These are phyloP conservation scores for Phrynosoma blainvillii DNA, from an alignment of 2,113 vertebrate species.

Conservation along the genomic window DNA sequence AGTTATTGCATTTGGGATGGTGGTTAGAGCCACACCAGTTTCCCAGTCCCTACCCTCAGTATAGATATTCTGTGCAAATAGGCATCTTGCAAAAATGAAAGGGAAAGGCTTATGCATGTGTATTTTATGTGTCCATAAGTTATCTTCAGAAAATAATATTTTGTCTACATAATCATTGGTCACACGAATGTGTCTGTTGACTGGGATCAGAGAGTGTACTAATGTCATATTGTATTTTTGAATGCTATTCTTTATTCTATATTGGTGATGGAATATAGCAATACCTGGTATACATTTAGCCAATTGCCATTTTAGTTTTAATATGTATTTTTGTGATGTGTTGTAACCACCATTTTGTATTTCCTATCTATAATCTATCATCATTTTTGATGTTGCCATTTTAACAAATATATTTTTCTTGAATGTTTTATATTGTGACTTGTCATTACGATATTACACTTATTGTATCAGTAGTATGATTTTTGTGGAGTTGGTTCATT, in stretches of 20 bases:
- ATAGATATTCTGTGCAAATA: not conserved
- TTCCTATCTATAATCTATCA: too few relatives aligned
- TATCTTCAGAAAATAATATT: not conserved
- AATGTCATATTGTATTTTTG: not conserved
- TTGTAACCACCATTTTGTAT: too few relatives aligned
- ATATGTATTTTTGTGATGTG: too few relatives aligned
- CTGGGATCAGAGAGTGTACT: not conserved
- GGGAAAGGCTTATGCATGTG: not conserved
- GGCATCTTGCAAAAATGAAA: not conserved
- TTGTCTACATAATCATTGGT: not conserved
- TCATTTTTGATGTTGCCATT: too few relatives aligned
- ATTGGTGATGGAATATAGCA: not conserved
- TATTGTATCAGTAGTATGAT: not conserved
- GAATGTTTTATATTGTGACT: too few relatives aligned
- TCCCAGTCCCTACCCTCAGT: not conserved
- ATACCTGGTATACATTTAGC: too few relatives aligned
- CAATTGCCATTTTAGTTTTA: too few relatives aligned
- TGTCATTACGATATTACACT: too few relatives aligned
- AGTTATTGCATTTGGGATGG: not conserved
- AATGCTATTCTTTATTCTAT: not conserved
- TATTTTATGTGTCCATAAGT: not conserved
- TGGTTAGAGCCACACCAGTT: not conserved
- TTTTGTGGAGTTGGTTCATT: not conserved
- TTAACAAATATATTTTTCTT: too few relatives aligned
- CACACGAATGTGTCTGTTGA: not conserved